Evolutionary conservation across 2,797 vertebrate genomes (phyloP), one percentile per base, ranked within the genome.

Genomic region (Chelmon rostratus): DNA sequence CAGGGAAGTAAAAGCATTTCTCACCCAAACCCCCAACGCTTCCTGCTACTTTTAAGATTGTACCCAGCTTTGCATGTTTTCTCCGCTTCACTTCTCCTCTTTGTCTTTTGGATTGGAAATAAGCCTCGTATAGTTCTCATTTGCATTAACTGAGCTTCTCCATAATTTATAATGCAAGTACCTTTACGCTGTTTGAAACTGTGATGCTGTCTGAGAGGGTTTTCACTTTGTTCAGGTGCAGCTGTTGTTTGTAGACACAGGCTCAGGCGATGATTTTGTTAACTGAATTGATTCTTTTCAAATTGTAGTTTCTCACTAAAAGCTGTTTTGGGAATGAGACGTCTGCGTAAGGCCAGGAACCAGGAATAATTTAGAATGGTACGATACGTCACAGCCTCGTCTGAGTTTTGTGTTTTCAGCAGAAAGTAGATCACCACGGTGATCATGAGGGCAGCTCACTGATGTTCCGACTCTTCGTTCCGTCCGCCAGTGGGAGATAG

Each of bases 121-220:
- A 79, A 88, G 73, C 58, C 77, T 47, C 46, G 61, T 75, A 52
- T 67, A 15, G 49, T 69, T 80, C 71, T 84, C 76, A 81, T 94
- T 89, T 92, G 86, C 86, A 90, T 84, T 84, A 81, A n/a, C 80
- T 6, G 56, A 72, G 82, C 83, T 72, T 74, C 58, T 93, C 75
- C 81, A 91, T 92, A 78, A 92, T 94, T 92, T 86, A 90, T 91
- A 69, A 64, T 68, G 82, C 79, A 86, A 72, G 73, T 84, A 82
- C 76, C 71, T 91, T 89, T 53, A 71, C 65, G 42, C 65, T 28
- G 56, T 80, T 67, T 63, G 69, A 65, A 82, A 71, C 42, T 5
- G 42, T 2, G 31, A 62, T 1, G 40, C 66, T 62, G 66, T 23
- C 37, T 69, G 56, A 4, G 52, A 23, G 52, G 31, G 76, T 70